Conservation (phyloP, 2,888 invertebrate genomes). For the Salticus scenicus region DNA sequence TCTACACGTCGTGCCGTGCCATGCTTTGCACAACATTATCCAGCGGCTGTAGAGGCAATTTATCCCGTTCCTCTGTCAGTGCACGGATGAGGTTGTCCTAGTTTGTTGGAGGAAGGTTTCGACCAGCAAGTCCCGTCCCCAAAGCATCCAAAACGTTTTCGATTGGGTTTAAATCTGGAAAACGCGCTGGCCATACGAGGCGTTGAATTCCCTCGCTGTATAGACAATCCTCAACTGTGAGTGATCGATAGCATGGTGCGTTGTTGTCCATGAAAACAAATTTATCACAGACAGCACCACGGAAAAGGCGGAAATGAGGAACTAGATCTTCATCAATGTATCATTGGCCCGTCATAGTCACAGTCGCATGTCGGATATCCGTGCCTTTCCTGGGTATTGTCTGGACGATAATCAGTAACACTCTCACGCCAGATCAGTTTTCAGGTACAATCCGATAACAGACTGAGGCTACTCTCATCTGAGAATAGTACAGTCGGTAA, state of each 20-base stretch:
- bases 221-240: neutral
- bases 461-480: neutral
- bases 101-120: no score
- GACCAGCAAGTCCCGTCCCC: no score
- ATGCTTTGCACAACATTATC: no score
- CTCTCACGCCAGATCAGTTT: conserved; percentile 19
- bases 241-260: neutral
- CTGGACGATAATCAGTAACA: neutral
- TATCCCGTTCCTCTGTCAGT: no score
- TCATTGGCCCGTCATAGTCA: neutral
- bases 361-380: conserved; percentile 10
- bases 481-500: no score
- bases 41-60: no score
- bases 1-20: no score
- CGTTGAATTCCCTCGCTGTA: conserved; percentile 14
- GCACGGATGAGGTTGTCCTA: no score
- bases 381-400: neutral
- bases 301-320: neutral
- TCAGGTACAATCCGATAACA: conserved; percentile 4
- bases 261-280: neutral
- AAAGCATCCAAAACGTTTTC: no score
- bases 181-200: neutral
- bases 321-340: conserved; percentile 7
- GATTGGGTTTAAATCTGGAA: no score
- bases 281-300: neutral